A percentile compares a stretch with the other conserved stretches of the same genome.
Evolutionary conservation across 2,113 vertebrate genomes (phyloP).

Genomic region (Sinocyclocheilus rhinocerous): DNA sequence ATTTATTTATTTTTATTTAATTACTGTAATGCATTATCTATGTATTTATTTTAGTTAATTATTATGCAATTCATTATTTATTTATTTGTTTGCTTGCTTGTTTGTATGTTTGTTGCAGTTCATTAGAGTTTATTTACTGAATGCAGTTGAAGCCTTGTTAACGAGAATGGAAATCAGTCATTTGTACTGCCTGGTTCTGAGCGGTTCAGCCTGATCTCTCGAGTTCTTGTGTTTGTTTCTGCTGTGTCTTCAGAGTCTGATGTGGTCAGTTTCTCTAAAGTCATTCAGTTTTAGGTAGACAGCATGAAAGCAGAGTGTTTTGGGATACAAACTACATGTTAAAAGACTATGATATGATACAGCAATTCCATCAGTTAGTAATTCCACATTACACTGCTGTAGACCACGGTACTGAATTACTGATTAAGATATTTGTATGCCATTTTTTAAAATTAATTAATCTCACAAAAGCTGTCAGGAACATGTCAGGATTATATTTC

Average conservation of each 20-base stretch:
- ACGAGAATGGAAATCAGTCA: neutral
- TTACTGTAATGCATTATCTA: neutral
- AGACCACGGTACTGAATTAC: no score
- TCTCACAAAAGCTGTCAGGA: no score
- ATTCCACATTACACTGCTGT: no score
- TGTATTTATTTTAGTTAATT: neutral
- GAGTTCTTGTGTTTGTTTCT: neutral
- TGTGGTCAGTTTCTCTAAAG: conserved; percentile 72
- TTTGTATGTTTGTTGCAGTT: neutral
- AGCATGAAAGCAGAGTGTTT: no score
- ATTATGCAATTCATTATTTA: neutral
- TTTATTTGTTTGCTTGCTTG: neutral
- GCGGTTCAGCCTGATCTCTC: neutral
- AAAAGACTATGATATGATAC: no score
- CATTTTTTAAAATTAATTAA: no score
- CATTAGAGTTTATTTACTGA: neutral
- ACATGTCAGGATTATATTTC: no score
- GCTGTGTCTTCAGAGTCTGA: conserved; percentile 80
- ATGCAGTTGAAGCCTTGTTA: neutral
- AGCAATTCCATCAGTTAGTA: no score
- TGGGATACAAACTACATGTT: no score
- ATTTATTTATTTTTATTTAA: neutral
- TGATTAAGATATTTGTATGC: no score
- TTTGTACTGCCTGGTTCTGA: neutral
- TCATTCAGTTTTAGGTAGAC: neutral